Percentiles rank a stretch among this genome's conserved stretches.
Evolutionary conservation across 2,113 vertebrate genomes (phyloP).

Genomic region (Pagrus major): DNA sequence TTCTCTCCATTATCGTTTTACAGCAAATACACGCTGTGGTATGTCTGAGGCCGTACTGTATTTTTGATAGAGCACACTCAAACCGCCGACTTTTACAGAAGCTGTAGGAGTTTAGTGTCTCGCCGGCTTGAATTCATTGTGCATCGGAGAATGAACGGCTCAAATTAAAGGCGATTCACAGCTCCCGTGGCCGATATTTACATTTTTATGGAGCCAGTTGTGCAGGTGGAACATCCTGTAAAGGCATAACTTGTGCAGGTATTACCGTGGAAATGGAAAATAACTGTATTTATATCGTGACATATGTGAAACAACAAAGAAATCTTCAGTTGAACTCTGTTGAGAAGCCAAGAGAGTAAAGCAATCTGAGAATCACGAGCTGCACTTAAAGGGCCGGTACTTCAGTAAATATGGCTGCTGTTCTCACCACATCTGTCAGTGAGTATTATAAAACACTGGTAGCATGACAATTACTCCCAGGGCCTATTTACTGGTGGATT

Average conservation of each 20-base stretch:
- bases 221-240: conserved; percentile 40
- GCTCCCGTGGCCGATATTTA: conserved; percentile 31
- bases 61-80: conserved; percentile 35
- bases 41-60: conserved; percentile 38
- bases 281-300: conserved; percentile 3
- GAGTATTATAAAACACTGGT: conserved; percentile 38
- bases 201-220: conserved; percentile 27
- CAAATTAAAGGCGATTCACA: conserved; percentile 44
- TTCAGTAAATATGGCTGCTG: not conserved
- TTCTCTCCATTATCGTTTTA: conserved; percentile 69
- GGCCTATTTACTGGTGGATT: conserved; percentile 13
- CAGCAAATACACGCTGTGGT: conserved; percentile 43
- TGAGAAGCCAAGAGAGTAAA: conserved; percentile 18
- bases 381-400: conserved; percentile 7
- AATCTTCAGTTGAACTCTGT: conserved; percentile 8
- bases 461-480: conserved; percentile 36
- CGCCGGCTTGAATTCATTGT: conserved; percentile 34
- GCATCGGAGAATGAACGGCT: conserved; percentile 36
- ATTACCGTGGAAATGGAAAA: conserved; percentile 34
- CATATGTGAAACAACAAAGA: conserved; percentile 12
- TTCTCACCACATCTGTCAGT: conserved; percentile 44
- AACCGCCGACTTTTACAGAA: conserved; percentile 55
- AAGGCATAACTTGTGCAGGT: conserved; percentile 25
- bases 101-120: conserved; percentile 57
- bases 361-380: conserved; percentile 11